Base-by-base conservation (phyloP, 2,113 vertebrate genomes). In the Delphinapterus leucas region DNA sequence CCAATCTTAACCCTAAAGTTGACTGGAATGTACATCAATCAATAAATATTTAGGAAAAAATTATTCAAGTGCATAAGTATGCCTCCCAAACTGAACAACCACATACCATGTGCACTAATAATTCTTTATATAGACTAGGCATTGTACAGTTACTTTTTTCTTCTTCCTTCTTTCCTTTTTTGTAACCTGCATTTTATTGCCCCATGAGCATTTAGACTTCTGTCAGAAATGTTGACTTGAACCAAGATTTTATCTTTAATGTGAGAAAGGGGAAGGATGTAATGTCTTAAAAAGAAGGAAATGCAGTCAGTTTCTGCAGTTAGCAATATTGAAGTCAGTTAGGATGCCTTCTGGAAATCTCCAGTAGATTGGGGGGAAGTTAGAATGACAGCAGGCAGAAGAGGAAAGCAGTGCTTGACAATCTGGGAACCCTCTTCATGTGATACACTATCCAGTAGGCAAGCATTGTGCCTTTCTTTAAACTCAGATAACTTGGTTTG, bases 381-480 rank as follows among this genome's bases (percentile, higher is more conserved):
- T 68, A 92, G 90, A 92, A 76, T 84, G 91, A 91, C 93, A 95
- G 96, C 82, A 97, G 86, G 91, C 74, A 95, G 89, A n/a, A 91
- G 73, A 91, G 74, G 65, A 81, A 96, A 94, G 23, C 15, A 63
- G 31, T 25, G 55, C 65, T 80, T 88, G 49, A 41, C 44, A 92
- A 68, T 77, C 68, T 87, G 76, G 70, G 63, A 97, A 83, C 77
- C 58, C 28, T 77, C 79, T 91, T 63, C 14, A 33, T 60, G 49
- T 90, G 95, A 93, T 14, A 55, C 55, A 49, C 86, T 67, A 76
- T 93, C 63, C 10, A 13, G 47, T 47, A 94, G 67, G 38, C 65
- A 81, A 83, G 53, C n/a, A 63, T 74, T 93, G 74, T 91, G 67
- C 60, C 63, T 93, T 91, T 93, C 68, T 88, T 93, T 80, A 88